Evolutionary conservation across 1,140 invertebrate genomes (phyloP).

Genomic region (Sycophila sp.): DNA sequence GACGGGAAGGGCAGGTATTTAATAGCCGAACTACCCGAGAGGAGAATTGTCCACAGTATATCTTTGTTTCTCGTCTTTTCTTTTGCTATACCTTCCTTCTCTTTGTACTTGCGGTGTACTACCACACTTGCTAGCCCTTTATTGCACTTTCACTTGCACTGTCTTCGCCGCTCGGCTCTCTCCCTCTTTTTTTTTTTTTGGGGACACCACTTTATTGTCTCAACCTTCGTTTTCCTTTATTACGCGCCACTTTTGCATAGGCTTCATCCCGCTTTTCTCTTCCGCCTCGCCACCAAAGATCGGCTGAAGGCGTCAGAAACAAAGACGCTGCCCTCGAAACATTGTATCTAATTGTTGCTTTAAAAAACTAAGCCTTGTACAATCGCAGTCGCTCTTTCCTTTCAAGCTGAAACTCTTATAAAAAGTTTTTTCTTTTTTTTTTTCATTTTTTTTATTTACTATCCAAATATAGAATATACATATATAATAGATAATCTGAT

Average conservation of each 20-base stretch:
- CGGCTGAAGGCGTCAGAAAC: too few relatives aligned
- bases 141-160: conserved; percentile 16
- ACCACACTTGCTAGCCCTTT: neutral
- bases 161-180: neutral
- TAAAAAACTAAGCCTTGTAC: too few relatives aligned
- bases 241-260: neutral
- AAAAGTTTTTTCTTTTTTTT: too few relatives aligned
- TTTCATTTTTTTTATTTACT: too few relatives aligned
- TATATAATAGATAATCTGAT: too few relatives aligned
- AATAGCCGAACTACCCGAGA: neutral
- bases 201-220: neutral
- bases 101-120: conserved; percentile 1
- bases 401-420: too few relatives aligned
- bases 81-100: neutral
- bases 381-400: too few relatives aligned
- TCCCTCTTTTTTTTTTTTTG: neutral
- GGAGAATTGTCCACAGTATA: neutral
- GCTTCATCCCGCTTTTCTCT: too few relatives aligned
- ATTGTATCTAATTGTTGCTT: too few relatives aligned
- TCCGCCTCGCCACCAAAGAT: too few relatives aligned
- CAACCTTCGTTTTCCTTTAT: conserved; percentile 12
- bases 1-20: neutral
- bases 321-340: too few relatives aligned
- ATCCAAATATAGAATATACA: too few relatives aligned
- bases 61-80: neutral